Conservation (phyloP, 2,113 vertebrate species). For the Syrmaticus mikado region DNA sequence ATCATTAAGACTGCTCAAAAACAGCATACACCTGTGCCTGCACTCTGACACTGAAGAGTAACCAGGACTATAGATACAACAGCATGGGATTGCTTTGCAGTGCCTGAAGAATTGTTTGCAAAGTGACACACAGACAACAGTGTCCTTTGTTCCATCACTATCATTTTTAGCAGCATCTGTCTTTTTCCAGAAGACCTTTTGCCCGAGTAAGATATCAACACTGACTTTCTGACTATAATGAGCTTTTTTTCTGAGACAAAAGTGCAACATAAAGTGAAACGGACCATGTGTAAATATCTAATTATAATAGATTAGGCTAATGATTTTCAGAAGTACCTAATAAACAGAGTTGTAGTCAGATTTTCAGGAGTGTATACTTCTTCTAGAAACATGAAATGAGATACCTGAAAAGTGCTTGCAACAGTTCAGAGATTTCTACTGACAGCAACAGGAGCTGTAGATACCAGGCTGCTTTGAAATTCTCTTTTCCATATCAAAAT, state of each 20-base stretch:
- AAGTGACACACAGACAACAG: background rate
- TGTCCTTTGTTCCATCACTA: background rate
- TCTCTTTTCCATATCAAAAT: background rate
- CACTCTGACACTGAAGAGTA: background rate
- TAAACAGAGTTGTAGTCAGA: background rate
- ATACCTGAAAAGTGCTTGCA: background rate
- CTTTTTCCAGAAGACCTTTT: background rate
- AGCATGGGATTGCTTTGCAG: background rate
- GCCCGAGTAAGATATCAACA: background rate
- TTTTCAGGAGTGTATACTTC: background rate
- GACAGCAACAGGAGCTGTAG: background rate
- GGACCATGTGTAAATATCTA: background rate
- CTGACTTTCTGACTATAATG: background rate
- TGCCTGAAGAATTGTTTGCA: background rate
- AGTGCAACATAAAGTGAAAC: background rate
- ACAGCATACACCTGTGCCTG: background rate
- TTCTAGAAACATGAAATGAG: background rate
- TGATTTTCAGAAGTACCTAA: background rate
- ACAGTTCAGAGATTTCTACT: background rate
- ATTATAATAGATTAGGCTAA: background rate
- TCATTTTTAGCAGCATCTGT: background rate
- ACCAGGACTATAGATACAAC: background rate
- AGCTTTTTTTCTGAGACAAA: background rate
- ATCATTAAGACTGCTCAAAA: background rate
- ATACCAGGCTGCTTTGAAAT: background rate